Evolutionary conservation across 2,797 vertebrate genomes (phyloP).

Genomic region (Craterocephalus amniculus): DNA sequence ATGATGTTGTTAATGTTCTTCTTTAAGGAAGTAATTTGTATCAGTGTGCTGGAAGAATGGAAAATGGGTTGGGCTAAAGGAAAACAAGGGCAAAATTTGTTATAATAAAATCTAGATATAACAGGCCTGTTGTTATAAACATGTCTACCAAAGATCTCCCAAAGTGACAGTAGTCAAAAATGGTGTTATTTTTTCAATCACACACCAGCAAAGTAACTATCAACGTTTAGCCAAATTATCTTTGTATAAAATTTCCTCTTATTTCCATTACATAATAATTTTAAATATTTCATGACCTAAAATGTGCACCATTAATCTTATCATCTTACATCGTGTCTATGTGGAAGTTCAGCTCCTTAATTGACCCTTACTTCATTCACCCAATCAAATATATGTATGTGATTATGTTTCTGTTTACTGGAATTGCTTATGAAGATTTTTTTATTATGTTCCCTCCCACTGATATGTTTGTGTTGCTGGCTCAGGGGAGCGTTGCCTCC

Average conservation of each 20-base stretch:
- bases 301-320: constrained; percentile 5
- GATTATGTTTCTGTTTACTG: constrained; percentile 40
- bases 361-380: not conserved
- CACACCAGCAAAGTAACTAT: too few species aligned
- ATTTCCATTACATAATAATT: not conserved
- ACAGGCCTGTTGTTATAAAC: not conserved
- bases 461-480: constrained; percentile 22
- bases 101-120: not conserved
- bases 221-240: not conserved
- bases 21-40: not conserved
- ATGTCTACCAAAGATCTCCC: too few species aligned
- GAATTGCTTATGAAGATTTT: constrained; percentile 26
- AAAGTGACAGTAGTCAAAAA: not conserved
- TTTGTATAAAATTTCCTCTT: not conserved
- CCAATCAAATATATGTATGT: not conserved
- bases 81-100: not conserved
- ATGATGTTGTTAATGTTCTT: not conserved
- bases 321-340: constrained; percentile 2
- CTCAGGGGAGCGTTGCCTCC: not conserved
- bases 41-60: not conserved
- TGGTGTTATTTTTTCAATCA: not conserved
- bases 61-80: not conserved
- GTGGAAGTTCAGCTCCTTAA: constrained; percentile 10
- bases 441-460: constrained; percentile 24
- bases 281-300: not conserved